These are phyloP conservation scores for Polylopha cassiicola DNA, from an alignment of 2,888 invertebrate genomes.

Conservation along the genomic window DNA sequence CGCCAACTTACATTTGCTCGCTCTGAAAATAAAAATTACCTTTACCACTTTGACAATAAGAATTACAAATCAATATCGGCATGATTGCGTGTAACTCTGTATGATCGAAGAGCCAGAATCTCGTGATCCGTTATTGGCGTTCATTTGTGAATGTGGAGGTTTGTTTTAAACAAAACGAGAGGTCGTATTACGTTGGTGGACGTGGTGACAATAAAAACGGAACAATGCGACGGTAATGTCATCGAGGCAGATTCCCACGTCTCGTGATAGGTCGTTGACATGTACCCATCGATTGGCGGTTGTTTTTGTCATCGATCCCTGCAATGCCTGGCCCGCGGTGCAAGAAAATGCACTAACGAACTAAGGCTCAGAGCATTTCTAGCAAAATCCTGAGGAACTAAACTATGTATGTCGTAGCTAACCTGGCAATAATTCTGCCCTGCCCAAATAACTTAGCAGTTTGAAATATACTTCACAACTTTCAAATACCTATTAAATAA, in stretches of 20 bases:
- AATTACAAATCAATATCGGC: constrained; percentile 15
- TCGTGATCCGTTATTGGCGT: constrained; percentile 7
- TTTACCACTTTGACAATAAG: constrained; percentile 12
- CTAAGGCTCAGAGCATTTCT: too few relatives aligned
- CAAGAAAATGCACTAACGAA: constrained; percentile 52
- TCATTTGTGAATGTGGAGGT: constrained; percentile 2
- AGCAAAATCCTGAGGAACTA: too few relatives aligned
- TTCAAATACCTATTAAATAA: too few relatives aligned
- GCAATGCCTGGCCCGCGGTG: constrained; percentile 38
- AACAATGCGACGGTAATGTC: constrained; percentile 48
- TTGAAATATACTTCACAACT: too few relatives aligned
- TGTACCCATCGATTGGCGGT: constrained; percentile 49
- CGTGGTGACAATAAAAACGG: constrained; percentile 38
- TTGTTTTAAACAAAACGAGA: constrained; percentile 12
- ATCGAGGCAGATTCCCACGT: constrained; percentile 63
- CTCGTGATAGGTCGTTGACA: constrained; percentile 60
- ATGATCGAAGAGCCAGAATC: constrained; percentile 14
- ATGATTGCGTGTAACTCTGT: constrained; percentile 12
- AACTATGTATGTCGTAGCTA: too few relatives aligned
- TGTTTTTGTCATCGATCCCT: constrained; percentile 57
- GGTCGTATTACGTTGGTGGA: constrained; percentile 27
- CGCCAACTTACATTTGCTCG: constrained; percentile 11
- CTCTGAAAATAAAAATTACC: constrained; percentile 4
- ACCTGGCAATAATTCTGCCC: too few relatives aligned
- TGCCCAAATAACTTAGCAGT: too few relatives aligned